These are phyloP conservation scores for Kradibia gibbosae DNA, from an alignment of 1,140 invertebrate species.

Conservation along the genomic window DNA sequence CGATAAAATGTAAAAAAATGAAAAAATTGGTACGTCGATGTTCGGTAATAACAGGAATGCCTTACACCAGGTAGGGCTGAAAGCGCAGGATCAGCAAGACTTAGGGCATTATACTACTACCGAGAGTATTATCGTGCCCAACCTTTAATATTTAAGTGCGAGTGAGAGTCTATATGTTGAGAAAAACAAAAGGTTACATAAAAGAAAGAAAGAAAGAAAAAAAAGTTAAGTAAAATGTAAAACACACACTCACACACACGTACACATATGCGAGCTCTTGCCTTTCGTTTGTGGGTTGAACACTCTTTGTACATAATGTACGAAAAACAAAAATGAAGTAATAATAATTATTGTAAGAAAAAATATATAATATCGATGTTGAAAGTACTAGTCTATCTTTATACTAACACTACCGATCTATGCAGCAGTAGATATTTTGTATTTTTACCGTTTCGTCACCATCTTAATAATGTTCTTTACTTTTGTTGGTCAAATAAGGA, in stretches of 20 bases:
- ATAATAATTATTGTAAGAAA: constrained; percentile 19
- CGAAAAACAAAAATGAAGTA: constrained; percentile 63
- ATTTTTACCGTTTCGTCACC: constrained; percentile 45
- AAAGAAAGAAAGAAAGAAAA: constrained; percentile 51
- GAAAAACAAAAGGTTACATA: constrained; percentile 53
- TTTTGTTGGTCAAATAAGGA: constrained; percentile 1
- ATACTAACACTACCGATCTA: constrained; percentile 65
- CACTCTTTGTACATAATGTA: constrained; percentile 68
- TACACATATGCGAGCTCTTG: constrained; percentile 50
- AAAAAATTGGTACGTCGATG: constrained; percentile 60
- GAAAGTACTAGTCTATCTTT: constrained; percentile 73
- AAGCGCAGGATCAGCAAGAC: constrained; percentile 73
- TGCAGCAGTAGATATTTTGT: constrained; percentile 53
- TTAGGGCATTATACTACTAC: constrained; percentile 74
- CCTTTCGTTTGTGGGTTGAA: constrained; percentile 72
- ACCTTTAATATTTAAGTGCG: constrained; percentile 73
- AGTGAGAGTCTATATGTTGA: constrained; percentile 67
- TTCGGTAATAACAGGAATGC: constrained; percentile 66
- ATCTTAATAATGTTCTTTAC: neutral
- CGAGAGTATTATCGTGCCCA: constrained; percentile 73
- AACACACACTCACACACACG: constrained; percentile 24
- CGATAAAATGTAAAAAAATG: constrained; percentile 39
- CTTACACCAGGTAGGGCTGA: constrained; percentile 65
- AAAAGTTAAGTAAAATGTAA: constrained; percentile 37
- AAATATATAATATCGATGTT: constrained; percentile 58